Conservation (phyloP, 1,140 invertebrate genomes). For the Diprion similis region DNA sequence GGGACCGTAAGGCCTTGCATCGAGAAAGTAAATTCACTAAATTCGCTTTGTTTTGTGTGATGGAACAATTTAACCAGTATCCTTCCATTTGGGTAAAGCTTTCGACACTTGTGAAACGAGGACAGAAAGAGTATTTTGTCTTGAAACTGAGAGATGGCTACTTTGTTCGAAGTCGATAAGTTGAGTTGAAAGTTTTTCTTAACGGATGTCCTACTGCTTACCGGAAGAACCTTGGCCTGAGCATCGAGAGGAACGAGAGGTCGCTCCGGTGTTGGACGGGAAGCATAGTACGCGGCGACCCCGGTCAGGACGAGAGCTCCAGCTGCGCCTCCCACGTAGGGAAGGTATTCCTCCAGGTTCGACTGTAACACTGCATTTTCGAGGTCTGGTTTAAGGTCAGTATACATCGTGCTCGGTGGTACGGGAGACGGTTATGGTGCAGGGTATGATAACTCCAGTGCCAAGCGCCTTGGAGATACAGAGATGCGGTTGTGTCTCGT, state of each 20-base stretch:
- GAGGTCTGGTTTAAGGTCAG: slow-evolving; percentile 4
- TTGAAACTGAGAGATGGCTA: no score
- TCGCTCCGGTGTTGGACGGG: slow-evolving; percentile 74
- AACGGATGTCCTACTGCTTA: slow-evolving; percentile 49
- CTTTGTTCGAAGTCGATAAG: no score
- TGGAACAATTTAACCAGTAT: no score
- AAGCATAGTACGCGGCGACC: slow-evolving; percentile 74
- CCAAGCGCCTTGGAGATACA: background rate
- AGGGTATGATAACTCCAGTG: background rate
- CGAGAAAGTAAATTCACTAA: no score
- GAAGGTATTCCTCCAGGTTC: slow-evolving; percentile 74
- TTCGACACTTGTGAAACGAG: no score
- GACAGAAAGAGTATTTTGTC: no score
- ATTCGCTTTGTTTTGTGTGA: no score
- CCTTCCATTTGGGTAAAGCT: no score
- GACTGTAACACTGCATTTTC: slow-evolving; percentile 50
- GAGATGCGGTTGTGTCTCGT: background rate
- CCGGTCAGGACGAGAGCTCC: slow-evolving; percentile 77
- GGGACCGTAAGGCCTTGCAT: no score
- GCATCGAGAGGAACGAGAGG: slow-evolving; percentile 78
- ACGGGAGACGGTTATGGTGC: background rate
- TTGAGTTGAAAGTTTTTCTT: background rate
- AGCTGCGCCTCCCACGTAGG: slow-evolving; percentile 76
- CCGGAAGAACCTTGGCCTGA: slow-evolving; percentile 73
- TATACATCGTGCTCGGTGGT: background rate